A percentile compares a stretch with the other conserved stretches of the same genome.
Evolutionary conservation across 2,113 vertebrate species (phyloP).

Genomic region (Gasterosteus nipponicus): DNA sequence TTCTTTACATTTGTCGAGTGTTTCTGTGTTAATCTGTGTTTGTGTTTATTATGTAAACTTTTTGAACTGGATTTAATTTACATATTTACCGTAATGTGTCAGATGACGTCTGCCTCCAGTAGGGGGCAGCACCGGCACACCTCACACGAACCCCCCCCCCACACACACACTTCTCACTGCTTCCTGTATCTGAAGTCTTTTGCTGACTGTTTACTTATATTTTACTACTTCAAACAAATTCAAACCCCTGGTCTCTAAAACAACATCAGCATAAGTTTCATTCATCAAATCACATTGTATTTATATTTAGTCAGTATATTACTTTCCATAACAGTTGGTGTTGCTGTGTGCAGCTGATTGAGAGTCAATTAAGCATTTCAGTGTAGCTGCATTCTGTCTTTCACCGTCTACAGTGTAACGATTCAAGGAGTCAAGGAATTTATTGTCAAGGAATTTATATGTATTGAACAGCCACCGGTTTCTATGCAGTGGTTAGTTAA

Average conservation of each 20-base stretch:
- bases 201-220: neutral
- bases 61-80: neutral
- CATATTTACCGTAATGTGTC: neutral
- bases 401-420: no score
- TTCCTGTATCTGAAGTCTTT: neutral
- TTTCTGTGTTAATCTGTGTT: neutral
- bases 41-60: neutral
- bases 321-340: neutral
- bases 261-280: neutral
- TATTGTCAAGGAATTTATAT: no score
- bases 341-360: neutral
- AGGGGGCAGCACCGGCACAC: neutral
- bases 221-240: neutral
- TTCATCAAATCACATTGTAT: neutral
- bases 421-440: no score
- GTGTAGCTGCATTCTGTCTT: neutral
- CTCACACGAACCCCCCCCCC: neutral
- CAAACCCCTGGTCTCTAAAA: neutral
- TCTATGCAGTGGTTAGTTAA: no score
- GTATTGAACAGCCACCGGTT: no score
- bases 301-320: neutral
- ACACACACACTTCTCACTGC: neutral
- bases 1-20: no score
- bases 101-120: neutral
- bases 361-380: neutral